Base-by-base conservation (phyloP, 2,888 invertebrate species). In the Gortyna flavago region DNA sequence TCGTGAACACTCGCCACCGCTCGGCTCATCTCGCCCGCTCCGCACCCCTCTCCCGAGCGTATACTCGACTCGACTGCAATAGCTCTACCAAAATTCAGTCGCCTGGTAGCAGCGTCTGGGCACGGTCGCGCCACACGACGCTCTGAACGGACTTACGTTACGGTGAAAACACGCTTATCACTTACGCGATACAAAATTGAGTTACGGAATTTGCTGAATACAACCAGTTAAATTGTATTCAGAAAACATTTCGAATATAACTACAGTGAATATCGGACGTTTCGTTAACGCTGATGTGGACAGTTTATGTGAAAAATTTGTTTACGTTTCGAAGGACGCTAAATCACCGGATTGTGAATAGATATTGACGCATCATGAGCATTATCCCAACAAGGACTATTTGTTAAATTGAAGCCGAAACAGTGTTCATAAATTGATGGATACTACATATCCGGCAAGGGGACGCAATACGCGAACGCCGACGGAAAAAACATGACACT, bases 401-500 rank as follows among this genome's bases (percentile, higher is more conserved):
- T 89, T 92, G 89, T 92, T 95, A 89, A 94, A 94, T 93, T 93
- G 91, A 92, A 83, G 85, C 89, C 91, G 89, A 93, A 94, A 94
- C 92, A 93, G 92, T 93, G 91, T 93, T 93, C 89, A 91, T 95
- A 94, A 96, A 95, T 96, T 96, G 95, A 96, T 96, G 96, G 96
- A 96, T 96, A 93, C 94, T 95, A 92, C 92, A 93, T 94, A 94
- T 96, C 95, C 95, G 94, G 94, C 93, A 93, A 95, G 94, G 94
- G 95, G 95, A 95, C 94, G 91, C 90, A 93, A 91, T 92, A 93
- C 91, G 95, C 95, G 92, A 94, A 95, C 94, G 92, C 95, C 96
- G 95, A 94, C 95, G 96, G 96, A 95, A 95, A 96, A 96, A 96
- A 96, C 96, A 96, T 96, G 96, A 96, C 96, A 96, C 96, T 94